These are phyloP conservation scores for Hippocampus abdominalis DNA, from an alignment of 2,113 vertebrate species.

Conservation along the genomic window DNA sequence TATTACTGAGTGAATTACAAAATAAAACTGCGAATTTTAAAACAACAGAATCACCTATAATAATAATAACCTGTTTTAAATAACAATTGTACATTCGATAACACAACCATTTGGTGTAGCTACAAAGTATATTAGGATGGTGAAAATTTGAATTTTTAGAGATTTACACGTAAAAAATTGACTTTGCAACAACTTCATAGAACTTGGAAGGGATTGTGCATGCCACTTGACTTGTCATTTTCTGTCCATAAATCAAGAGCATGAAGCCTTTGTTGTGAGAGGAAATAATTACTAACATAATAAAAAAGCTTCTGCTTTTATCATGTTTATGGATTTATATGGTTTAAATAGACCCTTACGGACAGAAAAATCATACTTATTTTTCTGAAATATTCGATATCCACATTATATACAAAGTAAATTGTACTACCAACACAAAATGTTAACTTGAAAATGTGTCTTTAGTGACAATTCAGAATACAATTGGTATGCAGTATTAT, in stretches of 20 bases:
- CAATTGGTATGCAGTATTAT: no score
- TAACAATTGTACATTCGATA: no score
- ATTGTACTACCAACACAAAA: no score
- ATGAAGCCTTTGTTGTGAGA: constrained; percentile 6
- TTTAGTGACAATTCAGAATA: no score
- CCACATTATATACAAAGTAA: no score
- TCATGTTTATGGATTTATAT: no score
- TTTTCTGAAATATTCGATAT: not conserved
- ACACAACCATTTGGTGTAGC: no score
- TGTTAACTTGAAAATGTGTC: no score
- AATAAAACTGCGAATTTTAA: not conserved
- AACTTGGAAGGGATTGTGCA: not conserved
- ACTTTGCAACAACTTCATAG: not conserved
- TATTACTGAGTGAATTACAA: not conserved
- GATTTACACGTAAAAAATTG: not conserved
- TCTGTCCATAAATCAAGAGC: constrained; percentile 31
- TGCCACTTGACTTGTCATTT: constrained; percentile 20
- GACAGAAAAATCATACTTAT: constrained; percentile 53
- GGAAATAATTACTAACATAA: constrained; percentile 2
- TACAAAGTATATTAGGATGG: no score
- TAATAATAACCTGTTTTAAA: no score
- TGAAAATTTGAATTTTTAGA: no score
- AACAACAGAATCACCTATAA: not conserved
- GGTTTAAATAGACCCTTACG: constrained; percentile 13
- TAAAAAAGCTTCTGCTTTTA: constrained; percentile 1